Percentiles rank a stretch among this genome's conserved stretches.
Conservation (phyloP, 2,888 invertebrate species). For the Melieria picta region DNA sequence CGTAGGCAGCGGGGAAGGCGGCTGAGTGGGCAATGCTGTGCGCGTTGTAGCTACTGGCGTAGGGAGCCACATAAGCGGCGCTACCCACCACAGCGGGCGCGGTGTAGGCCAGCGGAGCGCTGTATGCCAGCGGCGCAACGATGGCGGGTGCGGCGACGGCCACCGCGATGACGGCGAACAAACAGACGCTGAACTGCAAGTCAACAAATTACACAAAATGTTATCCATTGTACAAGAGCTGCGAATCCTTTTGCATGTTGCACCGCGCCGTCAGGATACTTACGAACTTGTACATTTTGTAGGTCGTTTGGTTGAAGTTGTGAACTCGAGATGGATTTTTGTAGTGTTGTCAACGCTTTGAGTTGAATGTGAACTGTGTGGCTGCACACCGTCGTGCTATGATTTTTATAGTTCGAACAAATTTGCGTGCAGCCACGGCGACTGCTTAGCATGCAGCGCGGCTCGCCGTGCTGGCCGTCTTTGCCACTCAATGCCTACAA, state of each 20-base stretch:
- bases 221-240: too few species aligned
- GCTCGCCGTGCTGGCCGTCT: too few species aligned
- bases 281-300: slow-evolving; percentile 59
- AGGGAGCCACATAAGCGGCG: slow-evolving; percentile 58
- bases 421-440: background rate
- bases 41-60: slow-evolving; percentile 57
- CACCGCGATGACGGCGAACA: slow-evolving; percentile 56
- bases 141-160: slow-evolving; percentile 49
- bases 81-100: slow-evolving; percentile 54
- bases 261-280: slow-evolving; percentile 39
- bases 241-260: too few species aligned
- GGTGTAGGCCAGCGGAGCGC: slow-evolving; percentile 38
- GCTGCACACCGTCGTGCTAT: background rate
- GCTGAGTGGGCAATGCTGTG: slow-evolving; percentile 58
- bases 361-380: background rate
- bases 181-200: slow-evolving; percentile 52
- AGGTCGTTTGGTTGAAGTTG: slow-evolving; percentile 9
- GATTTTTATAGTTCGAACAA: background rate
- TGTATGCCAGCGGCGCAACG: slow-evolving; percentile 33
- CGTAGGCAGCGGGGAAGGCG: slow-evolving; percentile 56
- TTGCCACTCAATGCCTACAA: too few species aligned
- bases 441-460: background rate
- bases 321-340: background rate
- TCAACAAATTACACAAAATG: background rate
- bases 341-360: background rate